Base-by-base conservation (phyloP, 2,797 vertebrate species). In the Pseudopleuronectes americanus region DNA sequence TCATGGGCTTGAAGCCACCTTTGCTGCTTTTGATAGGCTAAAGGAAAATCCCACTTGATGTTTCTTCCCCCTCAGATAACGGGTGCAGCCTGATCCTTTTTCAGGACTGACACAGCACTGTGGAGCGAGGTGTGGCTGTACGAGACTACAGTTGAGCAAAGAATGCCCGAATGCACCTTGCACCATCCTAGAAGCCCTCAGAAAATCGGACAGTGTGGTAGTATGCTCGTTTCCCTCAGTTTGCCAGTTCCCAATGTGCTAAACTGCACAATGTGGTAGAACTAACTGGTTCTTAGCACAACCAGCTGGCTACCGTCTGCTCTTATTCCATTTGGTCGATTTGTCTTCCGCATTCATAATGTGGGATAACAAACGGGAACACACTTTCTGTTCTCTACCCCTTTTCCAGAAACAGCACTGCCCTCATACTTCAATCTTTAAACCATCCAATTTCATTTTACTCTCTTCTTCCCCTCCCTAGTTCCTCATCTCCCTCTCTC, bases 271-370 rank as follows among this genome's bases (percentile, higher is more conserved):
- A 86, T 86, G 86, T 81, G 85, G 67, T 71, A 71, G 64, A 84
- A 85, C 80, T 85, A 90, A 90, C 86, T 76, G 77, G 76, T 87
- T 90, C 77, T 83, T 75, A 84, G 78, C 69, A 75, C 83, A 89
- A 89, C 78, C 80, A n/a, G n/a, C n/a, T 87, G 87, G 81, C 68
- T 77, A 68, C 84, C 73, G 79, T 83, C 84, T 87, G 86, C 79
- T 85, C 77, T 82, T 83, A 89, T 84, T n/a, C 83, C 85, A 87
- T 84, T 83, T 80, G 85, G 77, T 63, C 76, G 76, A 85, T 81
- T 87, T 86, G 78, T 89, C 77, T 82, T 86, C 67, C n/a, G 38
- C 47, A 66, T 59, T 72, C 53, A 63, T 58, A 72, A 51, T 54
- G 64, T 80, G 60, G 57, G 33, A 72, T 80, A 74, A 75, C 66